phyloP scores from a whole-genome alignment of 2,113 vertebrate genomes.

The Octodon degus region DNA sequence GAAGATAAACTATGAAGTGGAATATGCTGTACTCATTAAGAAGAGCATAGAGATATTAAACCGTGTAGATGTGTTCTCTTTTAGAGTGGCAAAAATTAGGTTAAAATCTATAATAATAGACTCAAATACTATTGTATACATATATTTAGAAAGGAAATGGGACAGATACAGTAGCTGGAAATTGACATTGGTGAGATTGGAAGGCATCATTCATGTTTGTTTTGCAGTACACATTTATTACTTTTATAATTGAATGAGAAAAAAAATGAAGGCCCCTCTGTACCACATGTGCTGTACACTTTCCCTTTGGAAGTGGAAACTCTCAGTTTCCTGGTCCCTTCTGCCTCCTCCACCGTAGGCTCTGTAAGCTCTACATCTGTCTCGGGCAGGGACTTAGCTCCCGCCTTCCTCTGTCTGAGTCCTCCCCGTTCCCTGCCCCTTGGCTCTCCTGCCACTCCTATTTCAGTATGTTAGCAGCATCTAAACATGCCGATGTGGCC shows the following conservation, averaged over 20 bases:
- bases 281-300: rapidly evolving
- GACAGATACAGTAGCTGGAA: neutral
- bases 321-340: neutral
- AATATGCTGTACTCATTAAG: neutral
- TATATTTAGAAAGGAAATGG: slow-evolving; percentile 1
- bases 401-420: neutral
- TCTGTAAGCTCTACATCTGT: neutral
- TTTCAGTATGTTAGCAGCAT: neutral
- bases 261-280: neutral
- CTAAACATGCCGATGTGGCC: rapidly evolving
- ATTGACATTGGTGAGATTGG: neutral
- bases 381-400: rapidly evolving
- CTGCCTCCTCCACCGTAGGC: neutral
- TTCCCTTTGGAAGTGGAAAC: neutral
- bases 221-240: neutral
- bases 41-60: neutral
- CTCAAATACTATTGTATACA: neutral
- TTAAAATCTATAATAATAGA: neutral
- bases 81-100: neutral
- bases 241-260: neutral
- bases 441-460: neutral
- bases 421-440: neutral
- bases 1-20: neutral
- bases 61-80: neutral
- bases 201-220: neutral